Evolutionary conservation across 2,888 invertebrate genomes (phyloP), one percentile per base, ranked within the genome.

Genomic region (Plagodis pulveraria): DNA sequence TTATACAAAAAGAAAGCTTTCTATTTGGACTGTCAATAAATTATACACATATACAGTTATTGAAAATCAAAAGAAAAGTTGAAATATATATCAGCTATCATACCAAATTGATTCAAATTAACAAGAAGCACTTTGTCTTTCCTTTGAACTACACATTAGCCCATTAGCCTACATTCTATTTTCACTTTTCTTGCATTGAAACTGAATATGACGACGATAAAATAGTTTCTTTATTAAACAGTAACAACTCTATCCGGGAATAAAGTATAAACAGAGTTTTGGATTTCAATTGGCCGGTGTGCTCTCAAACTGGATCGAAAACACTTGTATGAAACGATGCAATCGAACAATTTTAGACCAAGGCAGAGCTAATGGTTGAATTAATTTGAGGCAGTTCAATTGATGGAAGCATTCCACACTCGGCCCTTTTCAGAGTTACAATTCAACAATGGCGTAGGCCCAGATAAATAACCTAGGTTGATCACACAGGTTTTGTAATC

Each of bases 141-240:
- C 33, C 54, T 59, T 59, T 59, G 55, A 59, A 55, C 51, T 59
- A 48, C 22, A 7, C 50, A 12, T 55, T 53, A n/a, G 43, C 50
- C 47, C 50, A 55, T 55, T 59, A 50, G 47, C 55, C 59, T 34
- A 55, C 40, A 59, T 59, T 55, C 50, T 54, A 54, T 54, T 46
- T 53, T 41, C 47, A 42, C 50, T 54, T 54, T 47, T 50, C 12
- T 22, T 33, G 43, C 43, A 47, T 42, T 47, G 49, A 52, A 34
- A 49, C 44, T 43, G 55, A 55, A 22, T 22, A 22, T 59, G 59
- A 51, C 50, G 42, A 22, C 40, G 35, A 46, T 58, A 53, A 58
- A 54, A 50, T 36, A 36, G 43, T 53, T 40, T 47, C 42, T 47
- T 46, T 55, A 55, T 46, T 35, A 51, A 56, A 47, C 46, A 45